Conservation (phyloP, 2,888 invertebrate species). For the Acrobasis repandana region DNA sequence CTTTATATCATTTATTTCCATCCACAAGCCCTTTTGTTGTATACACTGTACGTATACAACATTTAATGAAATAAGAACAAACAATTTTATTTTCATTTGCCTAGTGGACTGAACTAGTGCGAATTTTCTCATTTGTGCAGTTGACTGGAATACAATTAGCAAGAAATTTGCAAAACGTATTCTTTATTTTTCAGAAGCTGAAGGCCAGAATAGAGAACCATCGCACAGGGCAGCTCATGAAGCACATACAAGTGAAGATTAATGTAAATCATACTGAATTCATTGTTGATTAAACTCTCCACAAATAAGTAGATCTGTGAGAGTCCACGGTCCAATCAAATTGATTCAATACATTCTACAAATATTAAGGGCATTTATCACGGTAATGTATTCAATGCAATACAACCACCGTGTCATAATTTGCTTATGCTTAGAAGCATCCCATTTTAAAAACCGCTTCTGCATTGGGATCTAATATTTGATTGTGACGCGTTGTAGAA, state of each 20-base stretch:
- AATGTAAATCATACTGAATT: constrained; percentile 7
- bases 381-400: constrained; percentile 30
- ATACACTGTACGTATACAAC: no score
- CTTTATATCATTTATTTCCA: no score
- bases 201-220: constrained; percentile 62
- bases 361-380: background rate
- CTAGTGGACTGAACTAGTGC: no score
- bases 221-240: constrained; percentile 71
- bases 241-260: constrained; percentile 42
- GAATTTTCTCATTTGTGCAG: no score
- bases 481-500: constrained; percentile 55
- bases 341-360: background rate
- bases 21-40: no score
- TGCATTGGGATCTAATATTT: constrained; percentile 34
- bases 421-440: constrained; percentile 4
- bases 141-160: no score
- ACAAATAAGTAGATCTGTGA: constrained; percentile 44
- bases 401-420: constrained; percentile 5
- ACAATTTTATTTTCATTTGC: no score
- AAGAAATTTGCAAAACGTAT: background rate
- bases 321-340: constrained; percentile 42
- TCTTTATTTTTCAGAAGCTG: constrained; percentile 59
- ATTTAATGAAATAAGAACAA: no score
- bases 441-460: no score
- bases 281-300: constrained; percentile 8